These are phyloP conservation scores for Acanthornis magna DNA, from an alignment of 2,797 vertebrate species.

Conservation along the genomic window DNA sequence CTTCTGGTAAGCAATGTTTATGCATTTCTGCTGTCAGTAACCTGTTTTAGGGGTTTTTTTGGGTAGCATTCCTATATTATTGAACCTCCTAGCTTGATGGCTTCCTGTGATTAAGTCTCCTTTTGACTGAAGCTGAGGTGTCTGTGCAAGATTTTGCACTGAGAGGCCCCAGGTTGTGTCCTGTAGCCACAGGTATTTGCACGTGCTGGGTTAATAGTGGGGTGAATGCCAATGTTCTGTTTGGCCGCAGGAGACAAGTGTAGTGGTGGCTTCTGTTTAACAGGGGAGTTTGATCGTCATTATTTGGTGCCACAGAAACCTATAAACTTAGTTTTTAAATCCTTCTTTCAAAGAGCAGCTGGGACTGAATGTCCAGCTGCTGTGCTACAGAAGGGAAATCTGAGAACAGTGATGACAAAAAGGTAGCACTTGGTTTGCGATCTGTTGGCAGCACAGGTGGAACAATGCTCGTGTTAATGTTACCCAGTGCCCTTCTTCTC, in stretches of 20 bases:
- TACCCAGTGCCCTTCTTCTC: neutral
- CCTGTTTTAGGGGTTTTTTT: neutral
- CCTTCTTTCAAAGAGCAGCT: neutral
- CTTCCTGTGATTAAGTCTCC: neutral
- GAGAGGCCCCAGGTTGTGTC: neutral
- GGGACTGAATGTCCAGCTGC: neutral
- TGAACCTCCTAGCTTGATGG: neutral
- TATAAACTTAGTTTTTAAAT: neutral
- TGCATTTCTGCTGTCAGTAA: neutral
- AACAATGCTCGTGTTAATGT: neutral
- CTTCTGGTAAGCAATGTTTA: neutral
- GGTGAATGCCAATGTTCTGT: neutral
- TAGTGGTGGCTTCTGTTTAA: neutral
- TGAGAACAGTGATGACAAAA: neutral
- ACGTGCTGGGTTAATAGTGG: accelerated
- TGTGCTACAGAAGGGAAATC: neutral
- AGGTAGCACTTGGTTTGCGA: neutral
- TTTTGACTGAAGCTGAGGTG: neutral
- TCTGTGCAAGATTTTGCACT: neutral
- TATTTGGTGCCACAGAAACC: neutral
- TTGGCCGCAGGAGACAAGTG: neutral
- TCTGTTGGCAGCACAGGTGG: neutral
- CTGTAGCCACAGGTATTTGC: neutral
- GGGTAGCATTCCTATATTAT: neutral
- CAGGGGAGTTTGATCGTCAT: neutral